phyloP scores from a whole-genome alignment of 2,797 vertebrate genomes.

The Microhierax caerulescens region DNA sequence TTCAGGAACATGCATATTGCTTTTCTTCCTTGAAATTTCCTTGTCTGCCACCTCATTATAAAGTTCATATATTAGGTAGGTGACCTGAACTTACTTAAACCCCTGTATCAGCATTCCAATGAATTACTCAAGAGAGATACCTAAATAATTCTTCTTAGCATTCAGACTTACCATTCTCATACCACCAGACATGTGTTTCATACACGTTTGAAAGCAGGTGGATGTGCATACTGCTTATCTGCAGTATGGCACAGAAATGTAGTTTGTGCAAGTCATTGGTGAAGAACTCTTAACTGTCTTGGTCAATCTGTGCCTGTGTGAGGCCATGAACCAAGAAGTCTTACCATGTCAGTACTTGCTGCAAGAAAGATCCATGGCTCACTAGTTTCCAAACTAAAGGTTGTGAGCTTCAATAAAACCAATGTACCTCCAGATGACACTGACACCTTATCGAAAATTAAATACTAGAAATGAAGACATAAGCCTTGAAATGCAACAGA shows the following conservation, averaged over 20 bases:
- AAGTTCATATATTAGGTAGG: background rate
- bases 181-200: background rate
- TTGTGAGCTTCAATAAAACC: background rate
- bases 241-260: background rate
- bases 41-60: background rate
- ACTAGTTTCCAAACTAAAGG: background rate
- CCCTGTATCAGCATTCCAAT: background rate
- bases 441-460: background rate
- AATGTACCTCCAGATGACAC: background rate
- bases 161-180: background rate
- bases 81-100: background rate
- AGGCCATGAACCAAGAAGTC: background rate
- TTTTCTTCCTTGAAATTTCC: background rate
- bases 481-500: background rate
- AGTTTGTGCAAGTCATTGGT: background rate
- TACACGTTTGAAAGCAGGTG: background rate
- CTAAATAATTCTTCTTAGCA: background rate
- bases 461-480: background rate
- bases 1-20: rapidly evolving
- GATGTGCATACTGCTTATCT: background rate
- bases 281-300: background rate
- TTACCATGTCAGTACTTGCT: background rate
- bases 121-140: background rate
- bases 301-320: background rate
- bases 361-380: background rate